These are phyloP conservation scores for Rhabdornis inornatus DNA, from an alignment of 2,113 vertebrate genomes.

Conservation along the genomic window DNA sequence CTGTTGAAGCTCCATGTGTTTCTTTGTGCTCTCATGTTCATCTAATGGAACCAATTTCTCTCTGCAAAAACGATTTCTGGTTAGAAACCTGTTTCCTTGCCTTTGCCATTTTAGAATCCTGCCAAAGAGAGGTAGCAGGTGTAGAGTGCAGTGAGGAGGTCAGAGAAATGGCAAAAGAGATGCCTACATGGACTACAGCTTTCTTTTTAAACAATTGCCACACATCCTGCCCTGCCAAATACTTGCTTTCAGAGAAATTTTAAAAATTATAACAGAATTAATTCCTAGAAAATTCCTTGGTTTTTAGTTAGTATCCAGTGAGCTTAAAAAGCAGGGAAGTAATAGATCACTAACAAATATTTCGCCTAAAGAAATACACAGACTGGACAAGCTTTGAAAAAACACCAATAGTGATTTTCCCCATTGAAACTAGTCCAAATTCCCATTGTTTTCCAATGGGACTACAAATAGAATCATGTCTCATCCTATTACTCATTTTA, in stretches of 20 bases:
- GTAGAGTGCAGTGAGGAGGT: neutral
- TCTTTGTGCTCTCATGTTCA: neutral
- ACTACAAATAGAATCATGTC: neutral
- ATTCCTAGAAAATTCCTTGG: neutral
- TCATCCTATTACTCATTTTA: neutral
- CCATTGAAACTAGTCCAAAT: neutral
- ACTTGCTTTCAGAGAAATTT: neutral
- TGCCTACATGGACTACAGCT: neutral
- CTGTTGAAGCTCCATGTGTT: neutral
- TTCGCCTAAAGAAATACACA: neutral
- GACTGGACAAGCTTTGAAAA: neutral
- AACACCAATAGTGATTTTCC: neutral
- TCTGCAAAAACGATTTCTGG: neutral
- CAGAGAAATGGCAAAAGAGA: neutral
- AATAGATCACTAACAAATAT: neutral
- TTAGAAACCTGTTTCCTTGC: neutral
- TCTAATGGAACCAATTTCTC: neutral
- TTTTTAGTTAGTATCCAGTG: neutral
- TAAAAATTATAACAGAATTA: neutral
- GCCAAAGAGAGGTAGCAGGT: neutral
- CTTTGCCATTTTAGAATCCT: neutral
- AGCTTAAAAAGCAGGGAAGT: neutral
- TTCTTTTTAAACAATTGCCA: neutral
- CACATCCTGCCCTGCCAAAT: neutral
- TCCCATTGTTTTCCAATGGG: neutral